A percentile compares a stretch with the other conserved stretches of the same genome.
Evolutionary conservation across 1,140 invertebrate species (phyloP).

Genomic region (Micrasema minimum): DNA sequence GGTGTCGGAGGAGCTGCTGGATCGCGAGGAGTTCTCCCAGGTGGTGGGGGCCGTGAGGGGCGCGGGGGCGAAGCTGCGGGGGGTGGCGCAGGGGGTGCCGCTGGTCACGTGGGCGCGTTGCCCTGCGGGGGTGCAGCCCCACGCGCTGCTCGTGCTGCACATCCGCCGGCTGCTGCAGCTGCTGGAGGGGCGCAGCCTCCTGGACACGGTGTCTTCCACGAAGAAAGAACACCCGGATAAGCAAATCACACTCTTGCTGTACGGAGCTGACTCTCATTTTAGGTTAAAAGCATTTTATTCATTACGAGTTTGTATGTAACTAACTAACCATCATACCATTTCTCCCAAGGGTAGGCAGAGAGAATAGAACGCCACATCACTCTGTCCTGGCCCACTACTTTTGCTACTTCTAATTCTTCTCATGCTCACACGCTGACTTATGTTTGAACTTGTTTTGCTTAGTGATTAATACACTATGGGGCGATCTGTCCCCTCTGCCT

Average conservation of each 20-base stretch:
- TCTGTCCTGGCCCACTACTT: too few species aligned
- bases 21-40: neutral
- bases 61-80: neutral
- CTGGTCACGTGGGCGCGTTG: neutral
- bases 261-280: constrained; percentile 58
- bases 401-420: too few species aligned
- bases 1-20: neutral
- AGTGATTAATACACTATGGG: too few species aligned
- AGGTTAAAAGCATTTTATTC: too few species aligned
- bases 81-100: neutral
- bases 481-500: too few species aligned
- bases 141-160: constrained; percentile 55
- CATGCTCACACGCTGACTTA: too few species aligned
- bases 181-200: constrained; percentile 47
- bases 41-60: neutral
- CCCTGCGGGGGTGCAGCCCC: constrained; percentile 39
- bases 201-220: constrained; percentile 45
- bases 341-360: too few species aligned
- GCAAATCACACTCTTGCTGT: constrained; percentile 57
- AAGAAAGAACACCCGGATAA: constrained; percentile 44
- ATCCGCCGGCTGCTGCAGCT: constrained; percentile 52
- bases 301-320: too few species aligned
- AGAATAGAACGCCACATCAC: too few species aligned
- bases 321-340: too few species aligned
- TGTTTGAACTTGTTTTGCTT: too few species aligned